phyloP scores from a whole-genome alignment of 1,140 invertebrate genomes.

The Laodelphax striatellus region DNA sequence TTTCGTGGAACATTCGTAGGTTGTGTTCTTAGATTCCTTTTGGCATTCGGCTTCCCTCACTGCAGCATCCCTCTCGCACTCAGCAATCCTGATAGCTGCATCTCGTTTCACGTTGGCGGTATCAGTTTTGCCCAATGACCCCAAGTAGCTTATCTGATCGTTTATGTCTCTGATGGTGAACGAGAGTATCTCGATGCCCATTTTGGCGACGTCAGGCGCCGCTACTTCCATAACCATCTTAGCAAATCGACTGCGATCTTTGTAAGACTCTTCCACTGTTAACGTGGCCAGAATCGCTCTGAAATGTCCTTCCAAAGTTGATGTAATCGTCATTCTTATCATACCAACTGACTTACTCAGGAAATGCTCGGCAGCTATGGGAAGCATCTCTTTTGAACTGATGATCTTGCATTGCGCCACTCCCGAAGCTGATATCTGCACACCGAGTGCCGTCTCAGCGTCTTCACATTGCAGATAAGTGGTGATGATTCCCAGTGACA shows the following conservation, averaged over 20 bases:
- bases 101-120: conserved; percentile 91
- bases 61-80: conserved; percentile 86
- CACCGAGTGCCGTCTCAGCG: conserved; percentile 89
- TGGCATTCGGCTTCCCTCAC: conserved; percentile 93
- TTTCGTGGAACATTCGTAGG: conserved; percentile 90
- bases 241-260: conserved; percentile 94
- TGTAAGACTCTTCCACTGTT: conserved; percentile 94
- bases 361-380: conserved; percentile 93
- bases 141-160: conserved; percentile 90
- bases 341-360: conserved; percentile 82
- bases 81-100: conserved; percentile 88
- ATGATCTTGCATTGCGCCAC: conserved; percentile 96
- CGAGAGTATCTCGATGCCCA: conserved; percentile 96
- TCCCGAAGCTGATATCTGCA: conserved; percentile 88
- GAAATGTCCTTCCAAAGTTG: conserved; percentile 92
- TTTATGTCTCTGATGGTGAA: conserved; percentile 97
- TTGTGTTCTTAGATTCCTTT: conserved; percentile 90
- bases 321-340: conserved; percentile 82
- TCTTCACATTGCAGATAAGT: conserved; percentile 88
- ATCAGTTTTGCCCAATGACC: conserved; percentile 86
- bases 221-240: conserved; percentile 91
- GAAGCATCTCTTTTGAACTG: conserved; percentile 88
- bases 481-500: conserved; percentile 84
- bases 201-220: conserved; percentile 89
- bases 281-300: conserved; percentile 91